These are phyloP conservation scores for Dasypogon diadema DNA, from an alignment of 2,888 invertebrate genomes.

Conservation along the genomic window DNA sequence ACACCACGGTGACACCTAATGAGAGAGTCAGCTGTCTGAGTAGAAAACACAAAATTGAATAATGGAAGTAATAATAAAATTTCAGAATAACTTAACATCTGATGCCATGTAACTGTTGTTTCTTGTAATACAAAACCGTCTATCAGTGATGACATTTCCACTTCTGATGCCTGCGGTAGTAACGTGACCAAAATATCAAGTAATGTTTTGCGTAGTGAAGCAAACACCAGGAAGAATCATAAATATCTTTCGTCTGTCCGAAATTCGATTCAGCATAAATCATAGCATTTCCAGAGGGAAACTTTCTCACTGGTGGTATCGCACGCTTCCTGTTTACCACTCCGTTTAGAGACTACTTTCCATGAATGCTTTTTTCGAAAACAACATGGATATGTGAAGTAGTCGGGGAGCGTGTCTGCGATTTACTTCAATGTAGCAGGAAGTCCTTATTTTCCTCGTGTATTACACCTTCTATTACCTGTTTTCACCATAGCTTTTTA, in stretches of 20 bases:
- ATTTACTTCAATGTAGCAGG: not conserved
- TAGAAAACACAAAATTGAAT: not conserved
- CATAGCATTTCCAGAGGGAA: conserved; percentile 17
- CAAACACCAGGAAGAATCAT: conserved; percentile 26
- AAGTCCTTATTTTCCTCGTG: not conserved
- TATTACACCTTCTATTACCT: too few relatives aligned
- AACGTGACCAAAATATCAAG: conserved; percentile 27
- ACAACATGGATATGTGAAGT: not conserved
- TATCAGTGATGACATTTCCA: conserved; percentile 22
- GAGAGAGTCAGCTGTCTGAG: too few relatives aligned
- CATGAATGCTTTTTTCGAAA: not conserved
- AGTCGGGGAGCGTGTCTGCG: not conserved
- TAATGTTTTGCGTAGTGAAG: conserved; percentile 13
- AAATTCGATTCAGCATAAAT: conserved; percentile 47
- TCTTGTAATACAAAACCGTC: conserved; percentile 18
- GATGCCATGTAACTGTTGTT: conserved; percentile 22
- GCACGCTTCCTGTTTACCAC: conserved; percentile 27
- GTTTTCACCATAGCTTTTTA: too few relatives aligned
- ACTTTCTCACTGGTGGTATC: conserved; percentile 2
- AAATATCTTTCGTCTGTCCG: conserved; percentile 43
- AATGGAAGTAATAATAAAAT: conserved; percentile 34
- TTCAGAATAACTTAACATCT: conserved; percentile 35
- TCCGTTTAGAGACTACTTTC: not conserved
- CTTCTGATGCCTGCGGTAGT: conserved; percentile 18
- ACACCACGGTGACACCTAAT: too few relatives aligned